Evolutionary conservation across 2,888 invertebrate genomes (phyloP), one percentile per base, ranked within the genome.

Genomic region (Fragum fragum): DNA sequence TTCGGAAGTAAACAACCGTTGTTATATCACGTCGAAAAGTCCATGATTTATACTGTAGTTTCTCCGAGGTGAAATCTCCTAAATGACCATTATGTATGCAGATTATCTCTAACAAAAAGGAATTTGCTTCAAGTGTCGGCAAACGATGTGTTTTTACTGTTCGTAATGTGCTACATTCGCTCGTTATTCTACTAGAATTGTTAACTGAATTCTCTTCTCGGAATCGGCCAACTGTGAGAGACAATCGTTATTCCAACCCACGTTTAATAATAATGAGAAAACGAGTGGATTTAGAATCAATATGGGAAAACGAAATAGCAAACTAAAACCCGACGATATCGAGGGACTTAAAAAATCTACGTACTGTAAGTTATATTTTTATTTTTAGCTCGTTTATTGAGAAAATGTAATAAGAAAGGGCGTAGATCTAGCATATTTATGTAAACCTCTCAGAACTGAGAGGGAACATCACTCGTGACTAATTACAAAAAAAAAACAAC

Each of bases 291-390:
- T 32, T 61, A 32, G 32, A 29, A n/a, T 39, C 66, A 70, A 70
- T n/a, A 92, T 92, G 92, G 92, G 92, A 32, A 92, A 92, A 81
- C 75, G 87, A 80, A 91, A 91, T 73, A 92, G 92, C 83, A 92
- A 92, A 81, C 81, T 92, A 26, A 91, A 90, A 78, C 86, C 88
- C 7, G 91, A 91, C 42, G 91, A 91, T 69, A 84, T 92, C 14
- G 90, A 86, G 39, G 90, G 89, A 61, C 80, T 91, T 26, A 90
- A 90, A 72, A 87, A 88, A 63, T 84, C 85, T 61, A 92, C 92
- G 3, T 91, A 92, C 76, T 92, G 92, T 92, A 77, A 92, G 92
- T 91, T 14, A 55, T 57, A 14, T 23, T 57, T 57, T 57, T 3
- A 3, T 57, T 23, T 9, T 36, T 36, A 36, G 32, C n/a, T n/a